Percentiles rank a stretch among this genome's conserved stretches.
These are phyloP conservation scores for Pseudonaja textilis DNA, from an alignment of 2,113 vertebrate species.

Conservation along the genomic window DNA sequence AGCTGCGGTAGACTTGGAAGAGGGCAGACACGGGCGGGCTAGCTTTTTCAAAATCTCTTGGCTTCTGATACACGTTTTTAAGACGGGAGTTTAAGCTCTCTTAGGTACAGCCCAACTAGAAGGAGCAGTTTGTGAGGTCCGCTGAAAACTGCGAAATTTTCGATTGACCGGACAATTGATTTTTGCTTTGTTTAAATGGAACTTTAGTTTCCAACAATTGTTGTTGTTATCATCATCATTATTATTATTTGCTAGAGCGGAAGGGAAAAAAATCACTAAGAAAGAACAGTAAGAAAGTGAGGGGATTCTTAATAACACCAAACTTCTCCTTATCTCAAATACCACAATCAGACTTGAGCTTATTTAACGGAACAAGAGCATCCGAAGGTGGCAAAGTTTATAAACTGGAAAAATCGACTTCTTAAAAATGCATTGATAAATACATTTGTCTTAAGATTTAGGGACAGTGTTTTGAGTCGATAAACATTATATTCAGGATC, in stretches of 20 bases:
- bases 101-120: neutral
- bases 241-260: neutral
- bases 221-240: too few relatives aligned
- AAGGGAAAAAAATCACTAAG: neutral
- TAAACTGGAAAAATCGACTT: neutral
- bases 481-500: neutral
- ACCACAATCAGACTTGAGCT: neutral
- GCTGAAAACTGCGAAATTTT: neutral
- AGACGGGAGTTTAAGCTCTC: neutral
- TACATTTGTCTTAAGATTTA: neutral
- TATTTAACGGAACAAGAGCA: neutral
- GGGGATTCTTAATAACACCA: neutral
- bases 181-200: neutral
- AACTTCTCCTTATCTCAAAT: neutral
- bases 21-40: neutral
- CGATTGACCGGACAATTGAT: neutral
- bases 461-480: neutral
- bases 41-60: neutral
- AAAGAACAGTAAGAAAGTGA: neutral
- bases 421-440: neutral
- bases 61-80: neutral
- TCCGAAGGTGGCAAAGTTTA: neutral
- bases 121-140: neutral
- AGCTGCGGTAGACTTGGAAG: neutral
- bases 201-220: neutral